Percentiles rank a stretch among this genome's conserved stretches.
phyloP scores from a whole-genome alignment of 2,888 invertebrate genomes.

The Erpobdella octoculata region DNA sequence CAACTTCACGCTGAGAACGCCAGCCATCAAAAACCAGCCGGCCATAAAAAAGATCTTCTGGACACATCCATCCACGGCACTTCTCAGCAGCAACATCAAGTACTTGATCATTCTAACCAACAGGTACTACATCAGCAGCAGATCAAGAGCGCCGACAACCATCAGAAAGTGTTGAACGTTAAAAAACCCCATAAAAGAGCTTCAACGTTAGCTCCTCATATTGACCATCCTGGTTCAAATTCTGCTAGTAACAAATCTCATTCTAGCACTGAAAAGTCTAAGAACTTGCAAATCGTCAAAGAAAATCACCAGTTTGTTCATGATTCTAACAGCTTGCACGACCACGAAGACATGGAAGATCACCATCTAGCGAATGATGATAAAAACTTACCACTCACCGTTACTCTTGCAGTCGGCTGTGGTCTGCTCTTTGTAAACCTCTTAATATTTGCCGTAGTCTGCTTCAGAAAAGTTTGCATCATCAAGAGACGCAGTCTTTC shows the following conservation, averaged over 20 bases:
- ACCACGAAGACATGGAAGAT: neutral
- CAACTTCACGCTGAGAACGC: neutral
- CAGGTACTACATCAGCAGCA: neutral
- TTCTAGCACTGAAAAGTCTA: neutral
- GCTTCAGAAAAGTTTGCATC: slow-evolving; percentile 18
- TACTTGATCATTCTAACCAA: neutral
- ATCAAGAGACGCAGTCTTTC: neutral
- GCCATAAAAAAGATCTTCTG: neutral
- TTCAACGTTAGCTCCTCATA: too few relatives aligned
- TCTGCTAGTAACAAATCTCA: too few relatives aligned
- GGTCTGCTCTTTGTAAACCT: slow-evolving; percentile 82
- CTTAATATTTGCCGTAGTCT: slow-evolving; percentile 73
- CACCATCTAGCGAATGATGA: neutral
- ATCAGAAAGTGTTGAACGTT: neutral
- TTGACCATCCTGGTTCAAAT: too few relatives aligned
- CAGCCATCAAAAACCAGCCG: neutral
- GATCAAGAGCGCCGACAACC: too few relatives aligned
- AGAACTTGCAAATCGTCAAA: neutral
- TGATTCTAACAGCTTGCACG: neutral
- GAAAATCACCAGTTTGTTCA: neutral
- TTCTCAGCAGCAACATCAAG: neutral
- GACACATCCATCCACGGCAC: neutral
- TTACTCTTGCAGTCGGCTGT: slow-evolving; percentile 78
- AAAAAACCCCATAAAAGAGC: neutral
- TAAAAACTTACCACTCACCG: slow-evolving; percentile 41